These are phyloP conservation scores for Diuraphis noxia DNA, from an alignment of 1,140 invertebrate genomes.

Conservation along the genomic window DNA sequence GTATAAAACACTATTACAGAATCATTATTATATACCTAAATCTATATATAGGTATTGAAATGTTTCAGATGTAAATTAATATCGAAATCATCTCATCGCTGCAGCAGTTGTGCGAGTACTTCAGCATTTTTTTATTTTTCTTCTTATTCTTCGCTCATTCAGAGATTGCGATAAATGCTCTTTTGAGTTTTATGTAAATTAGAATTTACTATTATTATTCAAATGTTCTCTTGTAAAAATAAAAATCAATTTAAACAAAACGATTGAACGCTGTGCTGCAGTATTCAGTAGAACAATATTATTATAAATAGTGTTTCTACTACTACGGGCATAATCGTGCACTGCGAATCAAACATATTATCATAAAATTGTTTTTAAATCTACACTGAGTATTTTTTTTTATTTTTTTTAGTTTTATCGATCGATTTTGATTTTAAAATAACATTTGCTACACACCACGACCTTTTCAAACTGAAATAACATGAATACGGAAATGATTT, in stretches of 20 bases:
- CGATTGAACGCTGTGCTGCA: background rate
- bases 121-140: background rate
- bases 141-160: background rate
- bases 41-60: background rate
- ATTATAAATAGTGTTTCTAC: background rate
- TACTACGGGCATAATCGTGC: background rate
- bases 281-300: slow-evolving; percentile 16
- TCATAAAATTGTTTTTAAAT: slow-evolving; percentile 12
- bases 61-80: background rate
- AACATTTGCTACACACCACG: background rate
- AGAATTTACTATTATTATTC: slow-evolving; percentile 2
- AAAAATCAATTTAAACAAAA: slow-evolving; percentile 7
- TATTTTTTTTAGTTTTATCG: background rate
- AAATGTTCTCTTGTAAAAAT: slow-evolving; percentile 5
- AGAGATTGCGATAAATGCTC: background rate
- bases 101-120: background rate
- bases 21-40: background rate
- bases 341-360: background rate
- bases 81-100: background rate
- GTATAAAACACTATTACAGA: background rate
- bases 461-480: background rate
- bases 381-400: background rate
- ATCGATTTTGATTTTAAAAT: background rate
- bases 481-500: background rate
- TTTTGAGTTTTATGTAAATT: slow-evolving; percentile 10